Evolutionary conservation across 92 coral and sea anemone genomes (phyloP).

Genomic region (Nematostella vectensis): DNA sequence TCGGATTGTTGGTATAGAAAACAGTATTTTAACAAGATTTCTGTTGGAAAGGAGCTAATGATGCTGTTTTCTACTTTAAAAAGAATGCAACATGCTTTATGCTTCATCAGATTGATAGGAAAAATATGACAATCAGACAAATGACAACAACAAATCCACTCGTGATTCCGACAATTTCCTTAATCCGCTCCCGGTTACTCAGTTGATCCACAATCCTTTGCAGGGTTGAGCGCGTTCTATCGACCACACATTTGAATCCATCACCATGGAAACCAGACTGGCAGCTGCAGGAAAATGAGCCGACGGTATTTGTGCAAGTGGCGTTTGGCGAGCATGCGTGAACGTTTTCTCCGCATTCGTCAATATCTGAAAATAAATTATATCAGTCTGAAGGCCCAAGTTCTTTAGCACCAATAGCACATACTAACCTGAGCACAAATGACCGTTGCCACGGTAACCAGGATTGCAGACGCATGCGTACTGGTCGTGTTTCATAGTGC

Average conservation of each 20-base stretch:
- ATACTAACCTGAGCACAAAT: slow-evolving; percentile 3
- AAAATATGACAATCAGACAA: slow-evolving; percentile 25
- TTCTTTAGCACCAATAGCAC: not conserved
- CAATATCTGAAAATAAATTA: slow-evolving; percentile 11
- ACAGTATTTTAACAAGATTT: too few relatives aligned
- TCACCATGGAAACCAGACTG: slow-evolving; percentile 7
- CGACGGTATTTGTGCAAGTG: slow-evolving; percentile 9
- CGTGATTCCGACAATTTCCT: slow-evolving; percentile 36
- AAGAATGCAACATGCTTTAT: too few relatives aligned
- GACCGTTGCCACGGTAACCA: slow-evolving; percentile 12
- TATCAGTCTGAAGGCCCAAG: not conserved
- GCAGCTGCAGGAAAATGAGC: slow-evolving; percentile 11
- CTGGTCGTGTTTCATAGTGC: slow-evolving; percentile 1
- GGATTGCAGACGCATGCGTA: slow-evolving; percentile 3
- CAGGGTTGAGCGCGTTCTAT: not conserved
- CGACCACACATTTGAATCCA: not conserved
- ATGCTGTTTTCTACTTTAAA: too few relatives aligned
- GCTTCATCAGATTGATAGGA: slow-evolving; percentile 15
- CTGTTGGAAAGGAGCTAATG: not conserved
- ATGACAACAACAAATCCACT: slow-evolving; percentile 24
- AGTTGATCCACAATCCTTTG: not conserved
- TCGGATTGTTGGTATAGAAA: too few relatives aligned
- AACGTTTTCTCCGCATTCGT: slow-evolving; percentile 14
- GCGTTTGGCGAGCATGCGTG: not conserved
- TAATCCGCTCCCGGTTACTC: slow-evolving; percentile 9